Conservation (phyloP, 1,140 invertebrate genomes). For the Limonius californicus region DNA sequence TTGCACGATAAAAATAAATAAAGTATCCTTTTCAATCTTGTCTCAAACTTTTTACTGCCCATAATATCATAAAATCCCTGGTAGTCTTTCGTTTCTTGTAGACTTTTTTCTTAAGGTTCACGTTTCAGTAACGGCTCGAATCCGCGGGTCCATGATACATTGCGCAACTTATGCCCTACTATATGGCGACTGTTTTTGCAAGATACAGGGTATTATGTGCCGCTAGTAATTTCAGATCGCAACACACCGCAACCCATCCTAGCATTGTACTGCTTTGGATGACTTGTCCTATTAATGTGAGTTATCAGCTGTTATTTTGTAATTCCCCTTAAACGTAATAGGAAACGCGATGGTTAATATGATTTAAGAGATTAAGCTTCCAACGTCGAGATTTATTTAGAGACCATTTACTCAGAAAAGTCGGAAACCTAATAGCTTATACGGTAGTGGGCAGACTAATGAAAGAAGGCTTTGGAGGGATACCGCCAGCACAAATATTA, state of each 20-base stretch:
- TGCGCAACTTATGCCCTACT: not conserved
- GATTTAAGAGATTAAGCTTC: no score
- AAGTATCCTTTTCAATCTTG: conserved; percentile 9
- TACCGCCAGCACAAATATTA: no score
- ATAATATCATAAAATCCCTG: conserved; percentile 2
- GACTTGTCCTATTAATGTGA: not conserved
- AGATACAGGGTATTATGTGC: conserved; percentile 1
- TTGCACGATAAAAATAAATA: conserved; percentile 7
- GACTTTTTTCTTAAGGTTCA: conserved; percentile 7
- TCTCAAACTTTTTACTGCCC: conserved; percentile 10
- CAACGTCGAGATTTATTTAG: no score
- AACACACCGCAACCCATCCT: not conserved
- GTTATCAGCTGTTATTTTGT: no score
- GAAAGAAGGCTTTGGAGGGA: no score
- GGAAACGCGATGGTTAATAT: no score
- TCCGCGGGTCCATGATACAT: not conserved
- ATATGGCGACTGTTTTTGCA: conserved; percentile 4
- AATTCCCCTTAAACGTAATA: no score
- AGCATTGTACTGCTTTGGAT: not conserved
- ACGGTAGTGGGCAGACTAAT: no score
- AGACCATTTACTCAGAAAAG: no score
- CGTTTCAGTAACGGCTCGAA: not conserved
- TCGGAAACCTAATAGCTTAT: no score
- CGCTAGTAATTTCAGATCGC: not conserved
- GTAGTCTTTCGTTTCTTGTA: not conserved